A percentile compares a stretch with the other conserved stretches of the same genome.
Conservation (phyloP, 2,888 invertebrate species). For the Andrena dorsata region DNA sequence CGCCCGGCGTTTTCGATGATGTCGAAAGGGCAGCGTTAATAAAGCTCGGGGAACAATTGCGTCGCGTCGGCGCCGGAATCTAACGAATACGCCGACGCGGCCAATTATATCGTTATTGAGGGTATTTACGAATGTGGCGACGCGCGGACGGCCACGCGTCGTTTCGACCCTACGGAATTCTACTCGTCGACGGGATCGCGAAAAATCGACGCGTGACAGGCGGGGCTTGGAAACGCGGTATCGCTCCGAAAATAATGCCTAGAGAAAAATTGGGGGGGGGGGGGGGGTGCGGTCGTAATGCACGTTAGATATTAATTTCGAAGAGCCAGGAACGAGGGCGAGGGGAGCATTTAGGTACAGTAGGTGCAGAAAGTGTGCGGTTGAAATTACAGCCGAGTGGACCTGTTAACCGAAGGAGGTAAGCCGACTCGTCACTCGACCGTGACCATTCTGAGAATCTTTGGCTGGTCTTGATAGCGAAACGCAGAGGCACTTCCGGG, state of each 20-base stretch:
- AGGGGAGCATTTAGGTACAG: neutral
- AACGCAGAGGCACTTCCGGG: no score
- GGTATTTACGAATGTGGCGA: slow-evolving; percentile 63
- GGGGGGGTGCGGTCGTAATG: no score
- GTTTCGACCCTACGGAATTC: neutral
- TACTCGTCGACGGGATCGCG: slow-evolving; percentile 39
- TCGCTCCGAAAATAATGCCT: slow-evolving; percentile 34
- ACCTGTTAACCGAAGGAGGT: no score
- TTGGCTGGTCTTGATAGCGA: no score
- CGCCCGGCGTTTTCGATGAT: slow-evolving; percentile 13
- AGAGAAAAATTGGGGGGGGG: slow-evolving; percentile 26
- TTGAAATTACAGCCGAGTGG: neutral
- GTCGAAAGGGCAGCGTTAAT: slow-evolving; percentile 51
- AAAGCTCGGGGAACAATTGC: slow-evolving; percentile 44
- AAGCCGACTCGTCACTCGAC: no score
- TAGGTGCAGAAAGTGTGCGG: neutral
- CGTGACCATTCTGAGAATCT: no score
- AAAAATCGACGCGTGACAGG: slow-evolving; percentile 38
- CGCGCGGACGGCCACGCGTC: slow-evolving; percentile 22
- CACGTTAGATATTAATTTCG: slow-evolving; percentile 15
- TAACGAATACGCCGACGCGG: slow-evolving; percentile 46
- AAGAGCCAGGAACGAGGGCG: slow-evolving; percentile 18
- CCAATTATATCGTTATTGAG: slow-evolving; percentile 55
- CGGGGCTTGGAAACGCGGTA: neutral
- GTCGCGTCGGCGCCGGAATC: slow-evolving; percentile 35